Conservation (phyloP, 2,797 vertebrate species). For the Aselliscus stoliczkanus region DNA sequence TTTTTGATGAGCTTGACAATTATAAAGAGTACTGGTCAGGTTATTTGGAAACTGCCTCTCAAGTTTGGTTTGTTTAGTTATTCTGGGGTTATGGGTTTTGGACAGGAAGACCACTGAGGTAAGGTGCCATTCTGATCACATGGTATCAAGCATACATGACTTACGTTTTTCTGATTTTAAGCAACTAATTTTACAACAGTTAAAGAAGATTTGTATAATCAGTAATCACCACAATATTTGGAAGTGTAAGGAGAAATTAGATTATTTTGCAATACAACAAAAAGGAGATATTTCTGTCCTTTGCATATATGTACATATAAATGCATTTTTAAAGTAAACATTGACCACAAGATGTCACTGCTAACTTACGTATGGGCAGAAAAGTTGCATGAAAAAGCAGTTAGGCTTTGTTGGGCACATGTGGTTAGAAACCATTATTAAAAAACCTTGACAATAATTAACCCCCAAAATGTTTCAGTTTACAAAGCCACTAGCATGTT, state of each 20-base stretch:
- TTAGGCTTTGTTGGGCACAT: not conserved
- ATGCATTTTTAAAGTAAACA: not conserved
- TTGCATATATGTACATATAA: not conserved
- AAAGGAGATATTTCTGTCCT: not conserved
- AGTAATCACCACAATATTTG: not conserved
- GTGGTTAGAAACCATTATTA: not conserved
- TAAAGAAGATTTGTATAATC: not conserved
- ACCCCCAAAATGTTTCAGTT: constrained; percentile 20
- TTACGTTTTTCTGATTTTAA: not conserved
- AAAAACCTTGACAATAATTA: constrained; percentile 35
- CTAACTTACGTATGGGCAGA: constrained; percentile 17
- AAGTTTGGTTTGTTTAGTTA: not conserved
- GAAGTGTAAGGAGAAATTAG: not conserved
- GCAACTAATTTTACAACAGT: not conserved
- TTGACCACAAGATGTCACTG: constrained; percentile 72
- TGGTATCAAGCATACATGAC: not conserved
- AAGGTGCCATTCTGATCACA: not conserved
- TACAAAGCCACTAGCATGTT: constrained; percentile 33
- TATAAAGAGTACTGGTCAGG: not conserved
- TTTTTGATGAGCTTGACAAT: not conserved
- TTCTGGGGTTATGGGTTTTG: not conserved
- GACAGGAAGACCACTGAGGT: not conserved
- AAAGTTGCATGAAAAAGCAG: accelerated
- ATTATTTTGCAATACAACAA: not conserved
- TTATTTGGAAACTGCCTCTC: not conserved